phyloP scores from a whole-genome alignment of 2,888 invertebrate genomes.

The Tenthredo notha region DNA sequence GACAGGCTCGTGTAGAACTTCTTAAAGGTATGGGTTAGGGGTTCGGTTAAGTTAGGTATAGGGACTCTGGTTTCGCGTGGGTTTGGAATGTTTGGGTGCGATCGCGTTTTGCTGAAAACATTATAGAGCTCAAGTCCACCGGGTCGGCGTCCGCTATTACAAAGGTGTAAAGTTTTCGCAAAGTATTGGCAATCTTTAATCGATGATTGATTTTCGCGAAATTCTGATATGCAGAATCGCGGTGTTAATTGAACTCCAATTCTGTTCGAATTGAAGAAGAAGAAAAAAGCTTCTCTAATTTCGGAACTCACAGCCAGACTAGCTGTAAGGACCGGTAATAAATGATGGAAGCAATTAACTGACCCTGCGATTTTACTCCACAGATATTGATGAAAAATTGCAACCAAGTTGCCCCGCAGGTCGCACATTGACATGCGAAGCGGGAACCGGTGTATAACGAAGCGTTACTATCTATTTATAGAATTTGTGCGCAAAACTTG shows the following conservation, averaged over 20 bases:
- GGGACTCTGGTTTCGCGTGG: slow-evolving; percentile 68
- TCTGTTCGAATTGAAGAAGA: not conserved
- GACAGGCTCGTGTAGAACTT: not conserved
- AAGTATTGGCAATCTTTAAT: not conserved
- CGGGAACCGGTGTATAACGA: slow-evolving; percentile 48
- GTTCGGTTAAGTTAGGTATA: slow-evolving; percentile 57
- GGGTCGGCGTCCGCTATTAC: not conserved
- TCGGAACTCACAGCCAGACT: not conserved
- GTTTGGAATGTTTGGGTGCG: slow-evolving; percentile 71
- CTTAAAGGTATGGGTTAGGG: slow-evolving; percentile 41
- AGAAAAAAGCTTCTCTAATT: not conserved
- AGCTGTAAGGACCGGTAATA: not conserved
- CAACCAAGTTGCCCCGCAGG: slow-evolving; percentile 16
- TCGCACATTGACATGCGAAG: slow-evolving; percentile 44
- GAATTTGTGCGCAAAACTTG: slow-evolving; percentile 52
- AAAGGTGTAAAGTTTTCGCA: not conserved
- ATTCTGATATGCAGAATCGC: not conserved
- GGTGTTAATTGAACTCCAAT: not conserved
- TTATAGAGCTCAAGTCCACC: slow-evolving; percentile 30
- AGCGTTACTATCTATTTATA: slow-evolving; percentile 50
- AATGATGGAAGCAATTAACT: not conserved
- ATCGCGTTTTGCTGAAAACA: slow-evolving; percentile 67
- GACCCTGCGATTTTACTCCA: not conserved
- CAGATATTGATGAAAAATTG: slow-evolving; percentile 13
- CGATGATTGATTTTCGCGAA: not conserved